Evolutionary conservation across 2,797 vertebrate genomes (phyloP).

Genomic region (Paedocypris micromegethes): DNA sequence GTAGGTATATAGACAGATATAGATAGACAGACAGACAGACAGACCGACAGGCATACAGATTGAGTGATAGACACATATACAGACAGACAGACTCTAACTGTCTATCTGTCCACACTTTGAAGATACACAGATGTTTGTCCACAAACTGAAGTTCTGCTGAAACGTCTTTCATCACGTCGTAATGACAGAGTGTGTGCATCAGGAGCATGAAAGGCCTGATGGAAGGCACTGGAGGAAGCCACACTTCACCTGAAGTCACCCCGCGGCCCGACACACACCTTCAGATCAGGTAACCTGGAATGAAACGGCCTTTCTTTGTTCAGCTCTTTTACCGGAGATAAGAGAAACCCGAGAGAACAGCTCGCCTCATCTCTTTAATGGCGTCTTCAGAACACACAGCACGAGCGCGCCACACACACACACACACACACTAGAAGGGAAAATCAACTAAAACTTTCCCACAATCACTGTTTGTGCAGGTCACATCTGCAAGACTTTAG

Average conservation of each 20-base stretch:
- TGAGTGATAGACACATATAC: no score
- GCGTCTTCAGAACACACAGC: constrained; percentile 12
- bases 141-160: no score
- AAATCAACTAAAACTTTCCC: constrained; percentile 5
- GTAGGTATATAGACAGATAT: no score
- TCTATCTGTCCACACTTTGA: no score
- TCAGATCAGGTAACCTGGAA: constrained; percentile 43
- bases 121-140: no score
- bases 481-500: constrained; percentile 45
- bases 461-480: constrained; percentile 31
- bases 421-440: constrained; percentile 3
- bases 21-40: no score
- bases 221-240: not conserved
- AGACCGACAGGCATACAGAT: no score
- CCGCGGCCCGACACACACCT: constrained; percentile 28
- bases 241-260: constrained; percentile 18
- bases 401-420: constrained; percentile 16
- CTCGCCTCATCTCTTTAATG: constrained; percentile 39
- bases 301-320: constrained; percentile 28
- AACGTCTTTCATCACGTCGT: no score
- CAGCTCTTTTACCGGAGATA: constrained; percentile 40
- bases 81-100: no score
- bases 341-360: constrained; percentile 31
- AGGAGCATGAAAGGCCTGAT: no score
- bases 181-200: no score